Base-by-base conservation (phyloP, 2,888 invertebrate species). In the Noctua janthina region DNA sequence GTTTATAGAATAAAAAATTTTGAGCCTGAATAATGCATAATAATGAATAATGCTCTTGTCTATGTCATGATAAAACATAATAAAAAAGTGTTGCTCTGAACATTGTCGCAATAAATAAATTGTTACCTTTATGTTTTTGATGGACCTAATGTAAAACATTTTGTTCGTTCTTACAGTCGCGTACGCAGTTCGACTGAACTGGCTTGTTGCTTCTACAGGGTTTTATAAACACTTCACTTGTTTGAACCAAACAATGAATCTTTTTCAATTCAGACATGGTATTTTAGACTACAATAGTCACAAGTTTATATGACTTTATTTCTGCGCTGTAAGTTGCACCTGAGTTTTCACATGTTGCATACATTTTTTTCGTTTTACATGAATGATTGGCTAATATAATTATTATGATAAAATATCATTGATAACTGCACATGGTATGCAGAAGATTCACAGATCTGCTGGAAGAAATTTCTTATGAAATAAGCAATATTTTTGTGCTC, bases 201-300 rank as follows among this genome's bases (percentile, higher is more conserved):
- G 20, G 1, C 11, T 35, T 29, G 23, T 64, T 66, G 2, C n/a
- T 56, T 43, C 43, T 10, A 79, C 66, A 68, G 2, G 7, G 66
- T 43, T 78, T 87, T 87, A 87, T 90, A 88, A 88, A 82, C 76
- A 66, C 64, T 15, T 70, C 11, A 43, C 46, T 20, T 20, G 29
- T 43, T 70, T 43, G 2, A 35, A 74, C 8, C 15, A 59, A 82
- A 90, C 89, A 90, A 90, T 87, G 68, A 74, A 67, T 70, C 29
- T 71, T 77, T 78, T 81, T 81, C 29, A 73, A 76, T 11, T 59
- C 49, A 77, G 51, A 84, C 88, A 88, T 81, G 68, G 35, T 68
- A 68, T 78, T 46, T 51, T 64, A 68, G 35, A 87, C 59, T 67
- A 79, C 79, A 79, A 83, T 72, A 62, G 59, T 70, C 8, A 29